These are phyloP conservation scores for Coluber constrictor DNA, from an alignment of 2,797 vertebrate species.

Conservation along the genomic window DNA sequence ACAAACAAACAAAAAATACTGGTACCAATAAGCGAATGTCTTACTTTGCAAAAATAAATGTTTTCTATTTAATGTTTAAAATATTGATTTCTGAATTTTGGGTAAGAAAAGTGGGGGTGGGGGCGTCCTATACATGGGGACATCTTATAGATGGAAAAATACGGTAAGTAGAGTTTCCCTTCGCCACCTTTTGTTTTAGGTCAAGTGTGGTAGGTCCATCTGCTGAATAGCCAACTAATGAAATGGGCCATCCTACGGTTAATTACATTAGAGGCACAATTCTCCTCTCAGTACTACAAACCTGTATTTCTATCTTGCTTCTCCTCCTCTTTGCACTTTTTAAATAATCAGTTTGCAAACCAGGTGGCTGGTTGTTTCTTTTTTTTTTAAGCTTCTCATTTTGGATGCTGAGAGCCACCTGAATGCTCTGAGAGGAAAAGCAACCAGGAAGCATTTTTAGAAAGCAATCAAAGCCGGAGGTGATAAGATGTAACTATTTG, in stretches of 20 bases:
- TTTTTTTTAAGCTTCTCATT: constrained; percentile 37
- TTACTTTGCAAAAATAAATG: no score
- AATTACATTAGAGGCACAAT: constrained; percentile 44
- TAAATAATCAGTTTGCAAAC: constrained; percentile 24
- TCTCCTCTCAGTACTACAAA: not conserved
- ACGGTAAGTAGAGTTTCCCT: constrained; percentile 45
- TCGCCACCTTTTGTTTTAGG: constrained; percentile 54
- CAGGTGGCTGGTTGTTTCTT: constrained; percentile 13
- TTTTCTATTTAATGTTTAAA: no score
- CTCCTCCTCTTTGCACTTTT: constrained; percentile 13
- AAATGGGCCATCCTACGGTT: constrained; percentile 42
- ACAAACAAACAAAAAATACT: no score
- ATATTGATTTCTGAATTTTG: no score
- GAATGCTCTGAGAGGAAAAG: constrained; percentile 27
- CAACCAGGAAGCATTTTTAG: constrained; percentile 20
- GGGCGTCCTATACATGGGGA: no score
- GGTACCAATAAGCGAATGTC: no score
- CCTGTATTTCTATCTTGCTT: not conserved
- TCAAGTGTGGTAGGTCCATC: constrained; percentile 39
- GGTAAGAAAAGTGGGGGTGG: no score
- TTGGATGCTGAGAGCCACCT: constrained; percentile 38
- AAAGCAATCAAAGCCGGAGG: not conserved
- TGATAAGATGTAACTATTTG: constrained; percentile 46
- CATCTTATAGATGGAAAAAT: no score
- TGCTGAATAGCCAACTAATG: constrained; percentile 42